Conservation (phyloP, 2,888 invertebrate genomes). For the Blastobasis adustella region DNA sequence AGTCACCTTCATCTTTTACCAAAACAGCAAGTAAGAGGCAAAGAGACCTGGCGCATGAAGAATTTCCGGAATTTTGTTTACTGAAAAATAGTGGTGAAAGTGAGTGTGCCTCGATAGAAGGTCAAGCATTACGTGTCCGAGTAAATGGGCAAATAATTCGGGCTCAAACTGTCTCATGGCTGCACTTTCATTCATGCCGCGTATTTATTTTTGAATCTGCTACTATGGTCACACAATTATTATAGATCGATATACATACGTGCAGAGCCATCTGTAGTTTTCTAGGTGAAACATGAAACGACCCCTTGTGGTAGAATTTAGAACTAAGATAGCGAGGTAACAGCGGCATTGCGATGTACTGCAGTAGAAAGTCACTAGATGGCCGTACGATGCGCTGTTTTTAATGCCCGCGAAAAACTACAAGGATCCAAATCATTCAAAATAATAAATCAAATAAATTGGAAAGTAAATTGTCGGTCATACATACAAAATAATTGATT, state of each 20-base stretch:
- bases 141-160: slow-evolving; percentile 32
- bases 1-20: slow-evolving; percentile 45
- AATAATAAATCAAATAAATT: no score
- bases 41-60: slow-evolving; percentile 39
- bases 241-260: slow-evolving; percentile 12
- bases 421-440: no score
- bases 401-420: no score
- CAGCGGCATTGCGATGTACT: slow-evolving; percentile 1
- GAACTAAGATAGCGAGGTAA: not conserved
- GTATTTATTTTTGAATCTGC: slow-evolving; percentile 1
- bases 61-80: slow-evolving; percentile 56
- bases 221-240: slow-evolving; percentile 5
- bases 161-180: slow-evolving; percentile 8
- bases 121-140: slow-evolving; percentile 21
- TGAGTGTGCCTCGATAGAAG: slow-evolving; percentile 40
- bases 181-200: slow-evolving; percentile 15
- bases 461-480: no score
- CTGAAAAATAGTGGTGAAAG: slow-evolving; percentile 54
- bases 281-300: not conserved
- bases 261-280: slow-evolving; percentile 36
- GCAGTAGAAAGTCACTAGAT: slow-evolving; percentile 18
- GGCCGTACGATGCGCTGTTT: slow-evolving; percentile 13
- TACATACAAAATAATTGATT: no score
- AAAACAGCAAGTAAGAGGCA: slow-evolving; percentile 42
- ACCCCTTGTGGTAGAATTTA: not conserved